Conservation (phyloP, 2,113 vertebrate species). For the Dermatemys mawii region DNA sequence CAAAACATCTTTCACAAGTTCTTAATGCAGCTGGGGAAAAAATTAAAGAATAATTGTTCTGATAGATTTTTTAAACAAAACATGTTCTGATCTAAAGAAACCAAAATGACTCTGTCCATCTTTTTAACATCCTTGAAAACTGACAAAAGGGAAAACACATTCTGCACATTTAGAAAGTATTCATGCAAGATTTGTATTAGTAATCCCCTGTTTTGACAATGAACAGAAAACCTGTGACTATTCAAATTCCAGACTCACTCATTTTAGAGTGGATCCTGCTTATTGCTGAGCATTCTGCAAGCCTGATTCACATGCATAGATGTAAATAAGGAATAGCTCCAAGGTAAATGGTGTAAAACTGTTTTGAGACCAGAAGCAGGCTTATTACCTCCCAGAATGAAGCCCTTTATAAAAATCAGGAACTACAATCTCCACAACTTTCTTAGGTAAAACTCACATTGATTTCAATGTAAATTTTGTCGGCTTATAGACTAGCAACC, state of each 20-base stretch:
- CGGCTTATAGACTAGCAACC: neutral
- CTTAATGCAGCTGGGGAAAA: slow-evolving; percentile 38
- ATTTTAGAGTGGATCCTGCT: slow-evolving; percentile 45
- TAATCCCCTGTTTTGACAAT: slow-evolving; percentile 67
- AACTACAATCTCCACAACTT: neutral
- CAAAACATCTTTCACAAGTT: slow-evolving; percentile 43
- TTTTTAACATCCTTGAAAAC: slow-evolving; percentile 40
- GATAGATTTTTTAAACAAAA: slow-evolving; percentile 52
- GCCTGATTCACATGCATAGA: neutral
- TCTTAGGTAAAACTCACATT: neutral
- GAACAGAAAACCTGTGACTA: slow-evolving; percentile 23
- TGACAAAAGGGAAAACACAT: slow-evolving; percentile 45
- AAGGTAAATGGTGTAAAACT: neutral
- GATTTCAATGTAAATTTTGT: neutral
- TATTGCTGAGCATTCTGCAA: slow-evolving; percentile 5
- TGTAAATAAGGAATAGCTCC: neutral
- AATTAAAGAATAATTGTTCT: slow-evolving; percentile 42
- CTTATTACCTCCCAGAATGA: neutral
- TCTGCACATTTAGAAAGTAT: slow-evolving; percentile 13
- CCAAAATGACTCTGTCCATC: slow-evolving; percentile 33
- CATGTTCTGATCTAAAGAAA: slow-evolving; percentile 43
- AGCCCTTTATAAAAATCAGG: neutral
- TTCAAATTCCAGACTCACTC: slow-evolving; percentile 55
- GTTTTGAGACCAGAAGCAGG: neutral
- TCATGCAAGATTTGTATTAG: slow-evolving; percentile 44